Evolutionary conservation across 2,888 invertebrate species (phyloP).

Genomic region (Clistopyga incitator): DNA sequence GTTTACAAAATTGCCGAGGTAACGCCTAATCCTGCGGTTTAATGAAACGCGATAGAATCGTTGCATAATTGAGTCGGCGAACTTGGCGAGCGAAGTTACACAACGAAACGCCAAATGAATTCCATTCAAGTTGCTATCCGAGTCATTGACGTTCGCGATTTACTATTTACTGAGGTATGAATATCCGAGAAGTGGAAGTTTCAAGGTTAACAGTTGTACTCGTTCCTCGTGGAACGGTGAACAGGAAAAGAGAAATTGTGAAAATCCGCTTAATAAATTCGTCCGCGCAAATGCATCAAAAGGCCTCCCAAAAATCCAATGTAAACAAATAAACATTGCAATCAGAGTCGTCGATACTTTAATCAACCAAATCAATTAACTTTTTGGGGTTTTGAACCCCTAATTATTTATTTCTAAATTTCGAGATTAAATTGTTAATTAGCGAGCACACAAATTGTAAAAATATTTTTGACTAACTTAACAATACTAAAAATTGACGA

Average conservation of each 20-base stretch:
- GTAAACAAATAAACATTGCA: no score
- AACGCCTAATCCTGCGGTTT: neutral
- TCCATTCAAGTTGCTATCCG: constrained; percentile 5
- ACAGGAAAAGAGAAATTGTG: neutral
- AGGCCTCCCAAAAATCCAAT: neutral
- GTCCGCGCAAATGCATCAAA: no score
- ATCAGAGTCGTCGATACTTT: no score
- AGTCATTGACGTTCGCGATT: constrained; percentile 22
- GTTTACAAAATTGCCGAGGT: neutral
- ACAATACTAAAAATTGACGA: no score
- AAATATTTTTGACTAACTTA: no score
- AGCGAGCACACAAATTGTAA: no score
- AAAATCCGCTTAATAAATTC: no score
- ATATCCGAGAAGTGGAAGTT: constrained; percentile 7
- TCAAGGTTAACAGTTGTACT: neutral
- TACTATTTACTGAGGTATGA: constrained; percentile 10
- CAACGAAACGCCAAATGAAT: neutral
- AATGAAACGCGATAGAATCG: constrained; percentile 3
- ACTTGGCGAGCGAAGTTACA: neutral
- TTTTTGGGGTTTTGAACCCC: no score
- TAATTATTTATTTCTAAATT: no score
- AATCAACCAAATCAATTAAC: no score
- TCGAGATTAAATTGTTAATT: no score
- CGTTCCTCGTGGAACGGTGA: neutral
- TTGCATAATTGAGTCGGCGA: constrained; percentile 12